These are phyloP conservation scores for Nephrotoma guestfalica DNA, from an alignment of 2,888 invertebrate genomes.

Conservation along the genomic window DNA sequence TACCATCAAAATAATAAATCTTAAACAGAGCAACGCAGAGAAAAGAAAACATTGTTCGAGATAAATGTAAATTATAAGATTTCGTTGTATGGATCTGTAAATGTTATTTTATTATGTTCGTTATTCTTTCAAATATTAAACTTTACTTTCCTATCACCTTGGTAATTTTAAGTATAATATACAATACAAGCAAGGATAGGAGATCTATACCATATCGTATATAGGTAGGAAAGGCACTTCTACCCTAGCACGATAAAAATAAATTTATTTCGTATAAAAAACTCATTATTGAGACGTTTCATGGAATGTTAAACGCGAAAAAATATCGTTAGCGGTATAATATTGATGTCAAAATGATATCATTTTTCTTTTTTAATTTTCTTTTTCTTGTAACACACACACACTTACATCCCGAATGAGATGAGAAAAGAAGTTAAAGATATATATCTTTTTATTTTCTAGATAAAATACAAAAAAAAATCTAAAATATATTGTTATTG, in stretches of 20 bases:
- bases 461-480: not conserved
- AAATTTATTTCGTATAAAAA: not conserved
- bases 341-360: not conserved
- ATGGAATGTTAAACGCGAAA: not conserved
- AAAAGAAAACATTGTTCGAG: not conserved
- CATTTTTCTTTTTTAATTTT: not conserved
- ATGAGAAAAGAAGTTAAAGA: not conserved
- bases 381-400: not conserved
- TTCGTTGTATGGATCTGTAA: not conserved
- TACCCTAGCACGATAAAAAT: not conserved
- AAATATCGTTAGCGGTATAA: not conserved
- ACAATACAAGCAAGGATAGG: too few relatives aligned
- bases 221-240: not conserved
- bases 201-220: not conserved
- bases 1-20: not conserved
- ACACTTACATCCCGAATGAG: not conserved
- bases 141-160: not conserved
- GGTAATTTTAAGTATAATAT: not conserved
- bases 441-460: not conserved
- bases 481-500: not conserved
- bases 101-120: not conserved
- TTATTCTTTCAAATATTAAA: not conserved
- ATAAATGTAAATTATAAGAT: not conserved
- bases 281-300: not conserved
- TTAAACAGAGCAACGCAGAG: not conserved